phyloP scores from a whole-genome alignment of 2,888 invertebrate genomes.

The Bugula neritina region DNA sequence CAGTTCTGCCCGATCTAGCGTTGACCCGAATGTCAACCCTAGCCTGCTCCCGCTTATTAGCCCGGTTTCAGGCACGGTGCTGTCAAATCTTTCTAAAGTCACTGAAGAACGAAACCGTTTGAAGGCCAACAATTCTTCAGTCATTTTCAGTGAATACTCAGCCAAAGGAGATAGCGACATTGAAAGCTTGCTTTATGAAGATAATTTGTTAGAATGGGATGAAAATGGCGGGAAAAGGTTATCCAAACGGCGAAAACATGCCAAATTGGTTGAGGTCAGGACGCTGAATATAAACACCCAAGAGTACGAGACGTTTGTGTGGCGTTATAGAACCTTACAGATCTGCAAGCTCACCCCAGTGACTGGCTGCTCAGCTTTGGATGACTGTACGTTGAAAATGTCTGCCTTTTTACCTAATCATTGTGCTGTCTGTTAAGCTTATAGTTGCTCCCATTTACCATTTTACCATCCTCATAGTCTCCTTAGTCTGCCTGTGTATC shows the following conservation, averaged over 20 bases:
- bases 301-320: not conserved
- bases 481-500: too few species aligned
- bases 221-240: not conserved
- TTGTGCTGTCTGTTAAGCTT: not conserved
- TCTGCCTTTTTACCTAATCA: not conserved
- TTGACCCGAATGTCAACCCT: not conserved
- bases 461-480: too few species aligned
- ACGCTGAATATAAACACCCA: not conserved
- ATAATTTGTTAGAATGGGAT: not conserved
- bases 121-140: not conserved
- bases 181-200: not conserved
- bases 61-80: not conserved
- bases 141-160: not conserved
- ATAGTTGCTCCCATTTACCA: too few species aligned
- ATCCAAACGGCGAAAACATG: not conserved
- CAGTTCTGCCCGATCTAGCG: too few species aligned
- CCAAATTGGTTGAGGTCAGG: not conserved
- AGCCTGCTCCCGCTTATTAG: not conserved
- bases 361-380: not conserved
- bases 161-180: not conserved
- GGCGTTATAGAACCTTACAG: not conserved
- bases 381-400: not conserved
- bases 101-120: not conserved
- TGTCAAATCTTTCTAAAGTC: not conserved
- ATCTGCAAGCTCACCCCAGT: slow-evolving; percentile 1